Conservation (phyloP, 2,888 invertebrate genomes). For the Agrotis segetum region DNA sequence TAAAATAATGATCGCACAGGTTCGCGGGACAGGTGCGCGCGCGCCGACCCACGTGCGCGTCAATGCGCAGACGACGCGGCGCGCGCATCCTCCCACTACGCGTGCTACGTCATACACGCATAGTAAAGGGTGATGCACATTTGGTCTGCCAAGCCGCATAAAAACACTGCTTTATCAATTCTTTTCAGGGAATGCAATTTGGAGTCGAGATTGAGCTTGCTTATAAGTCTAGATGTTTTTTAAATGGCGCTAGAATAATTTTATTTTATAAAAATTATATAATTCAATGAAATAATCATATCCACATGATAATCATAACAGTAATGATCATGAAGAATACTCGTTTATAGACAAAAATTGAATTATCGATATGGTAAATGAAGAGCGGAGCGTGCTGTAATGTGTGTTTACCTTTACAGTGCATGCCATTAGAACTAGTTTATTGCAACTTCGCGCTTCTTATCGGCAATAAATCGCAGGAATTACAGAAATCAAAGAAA, state of each 20-base stretch:
- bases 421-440: slow-evolving; percentile 29
- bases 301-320: too few species aligned
- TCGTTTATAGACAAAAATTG: too few species aligned
- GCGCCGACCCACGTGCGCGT: slow-evolving; percentile 62
- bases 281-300: too few species aligned
- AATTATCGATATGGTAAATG: background rate
- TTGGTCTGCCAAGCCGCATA: too few species aligned
- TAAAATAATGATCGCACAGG: slow-evolving; percentile 28
- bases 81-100: slow-evolving; percentile 69
- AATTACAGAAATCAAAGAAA: slow-evolving; percentile 25
- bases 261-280: too few species aligned
- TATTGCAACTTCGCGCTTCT: slow-evolving; percentile 43
- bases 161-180: background rate
- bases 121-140: slow-evolving; percentile 8
- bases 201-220: background rate
- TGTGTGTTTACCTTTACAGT: slow-evolving; percentile 4
- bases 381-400: background rate
- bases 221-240: too few species aligned
- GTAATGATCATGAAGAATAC: background rate
- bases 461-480: slow-evolving; percentile 37
- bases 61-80: slow-evolving; percentile 63
- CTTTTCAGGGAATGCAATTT: background rate
- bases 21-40: slow-evolving; percentile 49
- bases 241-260: too few species aligned
- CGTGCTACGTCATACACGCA: slow-evolving; percentile 40